Evolutionary conservation across 2,888 invertebrate species (phyloP).

Genomic region (Ommatoiulus sabulosus): DNA sequence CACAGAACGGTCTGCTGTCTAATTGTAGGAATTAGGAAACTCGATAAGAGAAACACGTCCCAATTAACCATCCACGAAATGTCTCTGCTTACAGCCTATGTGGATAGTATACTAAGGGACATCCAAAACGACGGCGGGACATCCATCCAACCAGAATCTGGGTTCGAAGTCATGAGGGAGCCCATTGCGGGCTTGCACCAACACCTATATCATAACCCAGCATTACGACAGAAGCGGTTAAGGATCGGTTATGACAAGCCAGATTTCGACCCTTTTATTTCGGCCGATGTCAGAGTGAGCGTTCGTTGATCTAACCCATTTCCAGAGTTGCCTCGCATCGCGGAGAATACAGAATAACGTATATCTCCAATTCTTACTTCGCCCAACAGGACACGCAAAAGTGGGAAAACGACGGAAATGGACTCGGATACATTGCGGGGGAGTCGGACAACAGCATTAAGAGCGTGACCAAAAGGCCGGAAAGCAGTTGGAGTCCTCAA

Average conservation of each 20-base stretch:
- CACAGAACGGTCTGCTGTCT: no score
- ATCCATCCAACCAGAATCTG: conserved; percentile 6
- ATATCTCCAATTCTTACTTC: no score
- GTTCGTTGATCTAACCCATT: neutral
- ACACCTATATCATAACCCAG: conserved; percentile 55
- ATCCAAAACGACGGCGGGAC: conserved; percentile 53
- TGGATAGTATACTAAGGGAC: conserved; percentile 56
- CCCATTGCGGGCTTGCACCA: conserved; percentile 49
- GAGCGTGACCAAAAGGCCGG: neutral
- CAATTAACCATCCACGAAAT: neutral
- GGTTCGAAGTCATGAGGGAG: conserved; percentile 35
- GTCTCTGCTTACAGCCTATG: conserved; percentile 17
- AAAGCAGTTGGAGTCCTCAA: conserved; percentile 55
- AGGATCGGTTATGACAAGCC: conserved; percentile 55
- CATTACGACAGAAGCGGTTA: conserved; percentile 54
- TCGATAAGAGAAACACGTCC: no score
- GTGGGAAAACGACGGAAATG: neutral
- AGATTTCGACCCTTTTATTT: conserved; percentile 51
- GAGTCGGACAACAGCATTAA: neutral
- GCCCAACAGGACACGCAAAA: neutral
- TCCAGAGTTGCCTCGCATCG: no score
- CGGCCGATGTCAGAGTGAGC: neutral
- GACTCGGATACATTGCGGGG: neutral
- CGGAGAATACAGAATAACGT: no score
- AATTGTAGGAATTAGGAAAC: no score